These are phyloP conservation scores for Harpagifer antarcticus DNA, from an alignment of 2,797 vertebrate species.

Conservation along the genomic window DNA sequence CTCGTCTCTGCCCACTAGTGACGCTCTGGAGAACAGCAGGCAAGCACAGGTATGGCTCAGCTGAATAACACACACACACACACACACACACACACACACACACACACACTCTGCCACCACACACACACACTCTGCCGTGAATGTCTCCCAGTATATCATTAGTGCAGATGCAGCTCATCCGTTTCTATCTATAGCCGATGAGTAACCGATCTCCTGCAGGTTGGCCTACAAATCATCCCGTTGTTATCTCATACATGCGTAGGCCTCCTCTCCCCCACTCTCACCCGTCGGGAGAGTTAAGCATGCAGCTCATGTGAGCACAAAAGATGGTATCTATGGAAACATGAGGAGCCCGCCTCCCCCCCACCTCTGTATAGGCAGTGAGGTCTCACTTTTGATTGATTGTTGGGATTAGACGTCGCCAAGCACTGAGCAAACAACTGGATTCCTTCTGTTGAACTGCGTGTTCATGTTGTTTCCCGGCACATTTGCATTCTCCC, in stretches of 20 bases:
- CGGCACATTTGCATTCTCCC: constrained; percentile 50
- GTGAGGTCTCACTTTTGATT: constrained; percentile 38
- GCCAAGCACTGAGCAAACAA: constrained; percentile 31
- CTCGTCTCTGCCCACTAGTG: constrained; percentile 95
- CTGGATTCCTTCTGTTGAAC: constrained; percentile 41
- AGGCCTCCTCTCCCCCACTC: constrained; percentile 20
- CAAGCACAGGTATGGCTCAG: constrained; percentile 87
- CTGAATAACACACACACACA: not conserved
- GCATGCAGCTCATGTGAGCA: constrained; percentile 41
- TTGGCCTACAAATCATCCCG: constrained; percentile 42
- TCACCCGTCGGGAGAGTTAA: constrained; percentile 20
- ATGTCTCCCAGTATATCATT: constrained; percentile 25
- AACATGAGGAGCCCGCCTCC: constrained; percentile 55
- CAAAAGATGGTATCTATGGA: constrained; percentile 70
- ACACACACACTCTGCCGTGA: constrained; percentile 1
- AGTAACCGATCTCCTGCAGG: constrained; percentile 47
- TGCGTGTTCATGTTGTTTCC: constrained; percentile 26
- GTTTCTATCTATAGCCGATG: constrained; percentile 37
- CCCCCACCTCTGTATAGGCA: constrained; percentile 26
- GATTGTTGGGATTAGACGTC: constrained; percentile 35
- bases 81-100: not conserved
- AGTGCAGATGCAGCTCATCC: constrained; percentile 26
- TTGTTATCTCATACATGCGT: constrained; percentile 37
- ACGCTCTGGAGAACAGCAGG: constrained; percentile 89
- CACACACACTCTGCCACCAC: not conserved